Evolutionary conservation across 2,888 invertebrate genomes (phyloP).

Genomic region (Drosophila mayaguana): DNA sequence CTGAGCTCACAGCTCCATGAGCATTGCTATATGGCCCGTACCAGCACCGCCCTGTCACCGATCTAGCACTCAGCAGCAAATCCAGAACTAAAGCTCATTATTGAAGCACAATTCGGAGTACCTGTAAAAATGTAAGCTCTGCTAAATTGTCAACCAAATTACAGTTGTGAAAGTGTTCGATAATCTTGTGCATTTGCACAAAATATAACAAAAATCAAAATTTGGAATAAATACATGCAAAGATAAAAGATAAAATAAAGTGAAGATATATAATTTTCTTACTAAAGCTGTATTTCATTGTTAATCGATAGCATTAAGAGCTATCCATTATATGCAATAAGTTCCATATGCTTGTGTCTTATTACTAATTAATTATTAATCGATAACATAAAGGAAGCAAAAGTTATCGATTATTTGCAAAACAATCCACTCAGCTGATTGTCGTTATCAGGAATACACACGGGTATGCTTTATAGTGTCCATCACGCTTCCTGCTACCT

Average conservation of each 20-base stretch:
- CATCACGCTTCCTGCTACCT: not conserved
- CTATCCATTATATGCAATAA: not conserved
- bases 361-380: no score
- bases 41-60: not conserved
- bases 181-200: no score
- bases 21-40: not conserved
- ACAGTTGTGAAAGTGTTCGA: no score
- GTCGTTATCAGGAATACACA: not conserved
- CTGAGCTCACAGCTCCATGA: not conserved
- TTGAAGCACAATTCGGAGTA: no score
- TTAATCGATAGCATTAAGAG: no score
- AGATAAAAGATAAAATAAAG: no score
- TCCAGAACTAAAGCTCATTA: no score
- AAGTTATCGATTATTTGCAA: no score
- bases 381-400: no score
- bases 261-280: no score
- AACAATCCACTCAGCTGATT: not conserved
- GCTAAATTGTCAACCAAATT: not conserved
- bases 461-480: not conserved
- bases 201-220: not conserved
- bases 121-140: no score
- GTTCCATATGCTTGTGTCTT: not conserved
- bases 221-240: not conserved
- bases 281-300: not conserved
- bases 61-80: not conserved